Base-by-base conservation (phyloP, 2,888 invertebrate species). In the Lycocerus yunnanus region DNA sequence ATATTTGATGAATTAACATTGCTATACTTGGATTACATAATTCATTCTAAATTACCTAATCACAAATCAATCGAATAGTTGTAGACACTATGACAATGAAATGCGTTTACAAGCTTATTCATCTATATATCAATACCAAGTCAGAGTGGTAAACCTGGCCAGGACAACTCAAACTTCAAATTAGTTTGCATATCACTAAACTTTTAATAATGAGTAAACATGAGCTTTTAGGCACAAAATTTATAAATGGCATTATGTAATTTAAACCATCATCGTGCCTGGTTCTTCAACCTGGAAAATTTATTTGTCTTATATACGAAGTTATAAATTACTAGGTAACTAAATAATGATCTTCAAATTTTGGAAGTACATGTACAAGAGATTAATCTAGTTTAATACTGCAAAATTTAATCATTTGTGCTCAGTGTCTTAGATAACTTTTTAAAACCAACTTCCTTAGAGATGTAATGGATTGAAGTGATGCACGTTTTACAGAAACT, bases 101-200 rank as follows among this genome's bases (percentile, higher is more conserved):
- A 69, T 61, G 60, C 21, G 69, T 61, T 69, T 58, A 58, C 20
- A 60, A 69, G 15, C 27, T 61, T 21, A 69, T 69, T 68, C 18
- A 21, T 21, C 21, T 8, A 8, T 21, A 14, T 58, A 15, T 58
- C 59, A 59, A 14, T 68, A 68, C 27, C 18, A 68, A 68, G 20
- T 68, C 59, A 59, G 58, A 18, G 58, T 18, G 59, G 69, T 60
- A 59, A 60, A 16, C 61, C n/a, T 21, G 59, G 14, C 61, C 6
- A 63, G 63, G n/a, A 43, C 43, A 43, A 43, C 43, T 43, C n/a
- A 5, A 43, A n/a, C 16, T 70, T 14, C 21, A 15, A 21, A 60
- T 20, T 70, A 69, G 69, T 63, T 69, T 63, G 63, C 69, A 63
- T 63, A 69, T 69, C 69, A 69, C 63, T 58, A 63, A 70, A 70